Evolutionary conservation across 2,113 vertebrate genomes (phyloP).

Genomic region (human (Homo sapiens)): GRCh38 chr2:60640001-60640500

Average conservation of each 20-base stretch:
- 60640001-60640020: neutral
- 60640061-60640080: neutral
- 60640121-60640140: neutral
- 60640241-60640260: neutral
- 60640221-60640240: neutral
- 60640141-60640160: neutral
- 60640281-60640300: neutral
- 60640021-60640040: neutral
- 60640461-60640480: too few relatives aligned
- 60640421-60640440: too few relatives aligned
- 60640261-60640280: neutral
- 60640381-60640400: too few relatives aligned
- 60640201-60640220: neutral
- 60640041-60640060: neutral
- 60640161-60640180: neutral
- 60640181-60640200: neutral
- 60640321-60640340: too few relatives aligned
- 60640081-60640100: neutral
- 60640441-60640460: too few relatives aligned
- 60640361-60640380: too few relatives aligned
- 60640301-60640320: neutral
- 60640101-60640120: neutral
- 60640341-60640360: too few relatives aligned
- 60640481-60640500: too few relatives aligned
- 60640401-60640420: too few relatives aligned